These are phyloP conservation scores for Galaxias olidus DNA, from an alignment of 2,797 vertebrate species.

Conservation along the genomic window DNA sequence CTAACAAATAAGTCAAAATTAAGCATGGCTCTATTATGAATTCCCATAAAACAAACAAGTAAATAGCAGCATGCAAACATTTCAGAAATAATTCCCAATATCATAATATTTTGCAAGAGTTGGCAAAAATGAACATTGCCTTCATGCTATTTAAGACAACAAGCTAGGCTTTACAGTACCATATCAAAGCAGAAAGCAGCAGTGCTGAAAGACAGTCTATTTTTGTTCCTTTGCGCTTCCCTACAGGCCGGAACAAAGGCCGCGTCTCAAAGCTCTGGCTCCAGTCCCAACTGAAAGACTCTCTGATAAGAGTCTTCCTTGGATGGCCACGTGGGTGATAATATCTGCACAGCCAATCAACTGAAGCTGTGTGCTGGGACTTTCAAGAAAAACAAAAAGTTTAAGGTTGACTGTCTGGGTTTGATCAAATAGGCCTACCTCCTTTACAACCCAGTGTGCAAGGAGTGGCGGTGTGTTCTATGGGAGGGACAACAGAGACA, in stretches of 20 bases:
- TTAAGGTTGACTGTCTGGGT: slow-evolving; percentile 5
- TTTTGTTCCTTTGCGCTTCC: too few species aligned
- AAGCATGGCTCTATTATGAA: too few species aligned
- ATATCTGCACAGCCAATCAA: slow-evolving; percentile 34
- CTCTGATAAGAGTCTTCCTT: slow-evolving; percentile 28
- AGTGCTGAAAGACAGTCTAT: not conserved
- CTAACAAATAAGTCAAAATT: too few species aligned
- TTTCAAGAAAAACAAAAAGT: slow-evolving; percentile 37
- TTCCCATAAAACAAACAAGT: too few species aligned
- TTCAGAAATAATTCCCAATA: too few species aligned
- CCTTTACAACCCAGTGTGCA: not conserved
- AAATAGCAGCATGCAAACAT: too few species aligned
- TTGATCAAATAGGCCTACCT: slow-evolving; percentile 23
- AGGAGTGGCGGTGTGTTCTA: not conserved
- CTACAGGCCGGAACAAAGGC: too few species aligned
- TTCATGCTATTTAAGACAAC: not conserved
- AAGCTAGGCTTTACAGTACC: not conserved
- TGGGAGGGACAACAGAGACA: not conserved
- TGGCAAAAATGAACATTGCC: not conserved
- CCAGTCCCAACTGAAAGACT: slow-evolving; percentile 16
- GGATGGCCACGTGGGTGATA: slow-evolving; percentile 15
- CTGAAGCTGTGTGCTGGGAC: slow-evolving; percentile 47
- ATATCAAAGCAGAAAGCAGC: not conserved
- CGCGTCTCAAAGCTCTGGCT: slow-evolving; percentile 3
- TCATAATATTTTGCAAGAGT: too few species aligned